These are phyloP conservation scores for Scaptomyza caliginosa DNA, from an alignment of 2,888 invertebrate species.

Conservation along the genomic window DNA sequence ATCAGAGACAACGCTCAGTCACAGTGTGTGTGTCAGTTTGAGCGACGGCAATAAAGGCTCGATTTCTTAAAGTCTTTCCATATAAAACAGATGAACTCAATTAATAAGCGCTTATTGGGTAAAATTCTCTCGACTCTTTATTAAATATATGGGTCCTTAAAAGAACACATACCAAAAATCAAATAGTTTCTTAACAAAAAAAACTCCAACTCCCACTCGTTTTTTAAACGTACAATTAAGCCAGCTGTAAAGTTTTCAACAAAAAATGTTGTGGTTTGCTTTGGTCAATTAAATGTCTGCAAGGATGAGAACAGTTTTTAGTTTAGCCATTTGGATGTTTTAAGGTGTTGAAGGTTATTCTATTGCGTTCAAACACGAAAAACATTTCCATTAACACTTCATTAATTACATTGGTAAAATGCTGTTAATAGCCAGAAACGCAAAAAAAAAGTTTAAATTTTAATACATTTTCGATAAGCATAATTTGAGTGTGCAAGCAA, in stretches of 20 bases:
- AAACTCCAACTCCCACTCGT: neutral
- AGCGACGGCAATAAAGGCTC: slow-evolving; percentile 2
- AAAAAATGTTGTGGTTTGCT: neutral
- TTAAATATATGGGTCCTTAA: neutral
- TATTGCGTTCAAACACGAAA: neutral
- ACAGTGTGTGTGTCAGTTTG: slow-evolving; percentile 7
- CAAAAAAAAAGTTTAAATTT: slow-evolving; percentile 10
- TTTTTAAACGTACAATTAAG: neutral
- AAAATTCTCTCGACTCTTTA: neutral
- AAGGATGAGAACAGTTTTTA: neutral
- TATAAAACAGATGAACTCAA: neutral
- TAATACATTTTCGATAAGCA: slow-evolving; percentile 5
- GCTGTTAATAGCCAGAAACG: slow-evolving; percentile 16
- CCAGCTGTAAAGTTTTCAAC: neutral
- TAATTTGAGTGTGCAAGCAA: neutral
- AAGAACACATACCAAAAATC: neutral
- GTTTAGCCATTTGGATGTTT: neutral
- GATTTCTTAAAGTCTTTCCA: neutral
- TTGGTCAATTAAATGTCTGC: neutral
- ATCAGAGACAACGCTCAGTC: slow-evolving; percentile 26
- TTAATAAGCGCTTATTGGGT: neutral
- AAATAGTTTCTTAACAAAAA: neutral
- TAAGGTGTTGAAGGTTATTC: neutral
- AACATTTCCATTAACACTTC: slow-evolving; percentile 4
- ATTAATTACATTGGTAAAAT: neutral